Percentiles rank a stretch among this genome's conserved stretches.
These are phyloP conservation scores for Nycticebus coucang DNA, from an alignment of 2,113 vertebrate species.

Conservation along the genomic window DNA sequence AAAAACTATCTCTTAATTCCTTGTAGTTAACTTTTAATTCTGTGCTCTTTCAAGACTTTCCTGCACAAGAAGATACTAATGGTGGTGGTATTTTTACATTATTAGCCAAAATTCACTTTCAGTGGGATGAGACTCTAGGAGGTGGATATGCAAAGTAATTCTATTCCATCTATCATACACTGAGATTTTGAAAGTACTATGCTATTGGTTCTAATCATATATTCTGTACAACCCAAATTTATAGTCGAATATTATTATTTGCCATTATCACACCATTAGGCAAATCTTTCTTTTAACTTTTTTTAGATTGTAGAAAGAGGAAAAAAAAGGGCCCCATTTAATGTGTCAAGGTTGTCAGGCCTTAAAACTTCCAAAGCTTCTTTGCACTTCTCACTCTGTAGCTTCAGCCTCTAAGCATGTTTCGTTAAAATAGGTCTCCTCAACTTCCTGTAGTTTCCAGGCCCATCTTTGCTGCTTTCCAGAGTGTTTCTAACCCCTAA, in stretches of 20 bases:
- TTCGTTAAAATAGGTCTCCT: neutral
- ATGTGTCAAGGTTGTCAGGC: neutral
- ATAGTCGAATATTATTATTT: neutral
- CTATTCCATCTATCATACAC: neutral
- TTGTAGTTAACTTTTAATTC: neutral
- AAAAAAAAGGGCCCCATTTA: neutral
- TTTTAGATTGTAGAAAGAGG: neutral
- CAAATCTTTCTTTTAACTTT: neutral
- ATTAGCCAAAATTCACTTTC: neutral
- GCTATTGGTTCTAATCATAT: neutral
- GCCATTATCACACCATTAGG: neutral
- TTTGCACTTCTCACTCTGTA: neutral
- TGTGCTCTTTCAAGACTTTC: neutral
- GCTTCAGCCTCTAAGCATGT: neutral
- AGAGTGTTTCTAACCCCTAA: neutral
- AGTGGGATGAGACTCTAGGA: neutral
- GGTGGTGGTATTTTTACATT: neutral
- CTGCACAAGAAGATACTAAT: neutral
- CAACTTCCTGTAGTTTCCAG: neutral
- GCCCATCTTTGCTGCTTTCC: neutral
- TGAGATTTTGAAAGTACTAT: neutral
- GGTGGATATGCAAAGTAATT: neutral
- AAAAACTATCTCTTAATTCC: neutral
- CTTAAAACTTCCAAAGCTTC: neutral
- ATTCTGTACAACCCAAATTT: neutral